These are phyloP conservation scores for Cantharis lateralis DNA, from an alignment of 2,888 invertebrate genomes.

Conservation along the genomic window DNA sequence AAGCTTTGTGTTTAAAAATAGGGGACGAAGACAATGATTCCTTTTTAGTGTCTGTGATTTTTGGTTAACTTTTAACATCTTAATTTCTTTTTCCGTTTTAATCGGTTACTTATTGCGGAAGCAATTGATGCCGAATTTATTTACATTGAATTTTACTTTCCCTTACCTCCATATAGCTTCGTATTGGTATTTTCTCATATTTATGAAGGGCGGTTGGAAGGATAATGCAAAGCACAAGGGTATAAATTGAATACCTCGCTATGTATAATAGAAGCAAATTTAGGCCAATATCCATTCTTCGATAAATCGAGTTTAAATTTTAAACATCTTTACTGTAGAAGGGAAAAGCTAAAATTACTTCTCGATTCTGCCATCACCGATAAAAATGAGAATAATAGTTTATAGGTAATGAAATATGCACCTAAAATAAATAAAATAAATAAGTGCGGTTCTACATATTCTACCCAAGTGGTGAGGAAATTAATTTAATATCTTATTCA, in stretches of 20 bases:
- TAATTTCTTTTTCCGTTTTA: not conserved
- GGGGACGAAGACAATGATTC: slow-evolving; percentile 10
- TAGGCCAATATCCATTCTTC: slow-evolving; percentile 35
- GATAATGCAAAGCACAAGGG: slow-evolving; percentile 28
- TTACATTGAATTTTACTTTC: not conserved
- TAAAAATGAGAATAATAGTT: slow-evolving; percentile 7
- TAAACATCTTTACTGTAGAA: slow-evolving; percentile 28
- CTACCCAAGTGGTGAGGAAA: not conserved
- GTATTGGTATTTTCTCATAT: slow-evolving; percentile 37
- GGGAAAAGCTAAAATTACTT: slow-evolving; percentile 7
- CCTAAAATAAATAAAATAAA: no score
- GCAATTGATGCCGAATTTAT: not conserved
- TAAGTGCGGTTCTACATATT: not conserved
- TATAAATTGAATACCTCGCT: slow-evolving; percentile 38
- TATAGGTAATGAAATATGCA: not conserved
- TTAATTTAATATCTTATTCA: slow-evolving; percentile 8
- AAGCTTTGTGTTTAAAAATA: slow-evolving; percentile 10
- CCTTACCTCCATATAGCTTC: slow-evolving; percentile 19
- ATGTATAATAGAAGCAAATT: slow-evolving; percentile 33
- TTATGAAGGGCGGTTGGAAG: slow-evolving; percentile 34
- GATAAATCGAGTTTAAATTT: slow-evolving; percentile 39
- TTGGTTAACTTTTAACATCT: not conserved
- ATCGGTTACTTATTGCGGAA: not conserved
- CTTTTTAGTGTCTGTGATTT: not conserved
- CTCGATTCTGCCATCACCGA: slow-evolving; percentile 2